Conservation (phyloP, 1,140 invertebrate genomes). For the Zaprionus ghesquierei region DNA sequence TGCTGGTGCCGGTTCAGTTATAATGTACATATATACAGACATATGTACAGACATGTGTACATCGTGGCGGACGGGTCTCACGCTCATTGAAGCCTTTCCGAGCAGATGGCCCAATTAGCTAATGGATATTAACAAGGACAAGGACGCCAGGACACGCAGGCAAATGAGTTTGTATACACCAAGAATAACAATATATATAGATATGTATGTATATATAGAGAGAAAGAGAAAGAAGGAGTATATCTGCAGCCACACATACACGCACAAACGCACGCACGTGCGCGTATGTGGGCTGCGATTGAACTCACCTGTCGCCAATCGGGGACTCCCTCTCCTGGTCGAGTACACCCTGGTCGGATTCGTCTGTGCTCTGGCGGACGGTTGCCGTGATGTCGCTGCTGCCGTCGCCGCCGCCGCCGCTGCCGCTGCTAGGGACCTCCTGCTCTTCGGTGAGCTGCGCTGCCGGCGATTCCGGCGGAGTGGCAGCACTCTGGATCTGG, state of each 20-base stretch:
- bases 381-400: slow-evolving; percentile 4
- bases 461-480: slow-evolving; percentile 26
- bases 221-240: too few relatives aligned
- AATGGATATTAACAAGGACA: slow-evolving; percentile 66
- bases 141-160: slow-evolving; percentile 21
- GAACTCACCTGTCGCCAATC: slow-evolving; percentile 67
- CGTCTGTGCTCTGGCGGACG: neutral
- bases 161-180: slow-evolving; percentile 26
- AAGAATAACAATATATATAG: neutral
- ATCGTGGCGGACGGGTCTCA: neutral
- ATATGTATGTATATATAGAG: neutral
- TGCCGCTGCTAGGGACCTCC: slow-evolving; percentile 27
- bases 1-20: neutral
- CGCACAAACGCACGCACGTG: neutral
- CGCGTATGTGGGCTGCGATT: neutral
- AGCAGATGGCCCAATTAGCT: slow-evolving; percentile 59
- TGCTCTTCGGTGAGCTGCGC: slow-evolving; percentile 33
- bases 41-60: neutral
- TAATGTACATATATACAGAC: neutral
- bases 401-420: slow-evolving; percentile 21
- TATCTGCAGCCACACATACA: slow-evolving; percentile 1
- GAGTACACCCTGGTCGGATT: slow-evolving; percentile 16
- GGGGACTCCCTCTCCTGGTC: slow-evolving; percentile 45
- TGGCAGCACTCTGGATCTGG: slow-evolving; percentile 4
- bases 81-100: slow-evolving; percentile 12